Percentiles rank a stretch among this genome's conserved stretches.
These are phyloP conservation scores for Chaetops frenatus DNA, from an alignment of 2,113 vertebrate genomes.

Conservation along the genomic window DNA sequence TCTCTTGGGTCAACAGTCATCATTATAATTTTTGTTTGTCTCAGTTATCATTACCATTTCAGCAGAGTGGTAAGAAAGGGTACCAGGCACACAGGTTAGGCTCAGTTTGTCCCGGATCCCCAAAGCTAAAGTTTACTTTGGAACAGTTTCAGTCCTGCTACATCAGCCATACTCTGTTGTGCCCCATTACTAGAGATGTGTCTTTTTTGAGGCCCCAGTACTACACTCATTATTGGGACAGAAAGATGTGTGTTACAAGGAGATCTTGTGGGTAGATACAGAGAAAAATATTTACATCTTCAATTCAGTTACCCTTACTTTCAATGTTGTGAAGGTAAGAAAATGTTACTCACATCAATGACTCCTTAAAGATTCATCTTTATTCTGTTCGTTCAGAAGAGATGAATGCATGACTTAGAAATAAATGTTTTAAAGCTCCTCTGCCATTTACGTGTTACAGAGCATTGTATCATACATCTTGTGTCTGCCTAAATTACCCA, in stretches of 20 bases:
- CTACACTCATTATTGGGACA: not conserved
- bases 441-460: not conserved
- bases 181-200: accelerated
- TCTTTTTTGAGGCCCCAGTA: not conserved
- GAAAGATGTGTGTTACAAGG: not conserved
- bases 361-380: not conserved
- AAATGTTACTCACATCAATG: not conserved
- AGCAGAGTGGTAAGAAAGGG: not conserved
- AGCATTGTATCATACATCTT: not conserved
- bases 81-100: not conserved
- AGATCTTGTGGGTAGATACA: not conserved
- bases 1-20: not conserved
- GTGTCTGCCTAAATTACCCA: not conserved
- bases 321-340: not conserved
- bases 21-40: not conserved
- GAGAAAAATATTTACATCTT: not conserved
- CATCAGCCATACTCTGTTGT: not conserved
- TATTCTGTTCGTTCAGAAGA: not conserved
- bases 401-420: not conserved
- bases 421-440: not conserved
- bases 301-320: not conserved
- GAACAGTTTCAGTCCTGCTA: not conserved
- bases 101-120: not conserved
- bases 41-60: not conserved
- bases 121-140: not conserved